A percentile compares a stretch with the other conserved stretches of the same genome.
Conservation (phyloP, 35 echinoderm and acorn worm genomes). For the Apostichopus japonicus region DNA sequence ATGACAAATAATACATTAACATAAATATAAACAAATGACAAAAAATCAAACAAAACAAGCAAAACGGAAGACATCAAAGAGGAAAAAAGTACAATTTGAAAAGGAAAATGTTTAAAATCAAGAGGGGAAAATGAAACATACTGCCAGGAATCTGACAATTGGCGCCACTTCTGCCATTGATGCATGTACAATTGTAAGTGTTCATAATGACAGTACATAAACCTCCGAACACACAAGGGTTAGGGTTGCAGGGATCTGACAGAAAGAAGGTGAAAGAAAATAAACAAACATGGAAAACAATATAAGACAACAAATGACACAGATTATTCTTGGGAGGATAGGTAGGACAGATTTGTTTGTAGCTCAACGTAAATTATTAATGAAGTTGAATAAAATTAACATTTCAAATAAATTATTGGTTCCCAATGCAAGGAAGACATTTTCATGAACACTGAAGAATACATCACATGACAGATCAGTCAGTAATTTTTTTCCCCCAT, state of each 20-base stretch:
- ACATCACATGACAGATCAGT: too few species aligned
- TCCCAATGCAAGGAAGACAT: too few species aligned
- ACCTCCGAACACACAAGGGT: conserved; percentile 46
- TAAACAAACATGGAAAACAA: background rate
- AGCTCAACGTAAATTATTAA: too few species aligned
- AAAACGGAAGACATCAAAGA: background rate
- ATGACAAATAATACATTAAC: too few species aligned
- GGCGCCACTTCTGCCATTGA: conserved; percentile 1
- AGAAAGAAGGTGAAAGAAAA: background rate
- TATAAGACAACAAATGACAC: background rate
- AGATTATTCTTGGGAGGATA: too few species aligned
- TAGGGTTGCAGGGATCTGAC: conserved; percentile 29
- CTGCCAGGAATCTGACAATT: conserved; percentile 48
- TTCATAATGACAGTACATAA: background rate
- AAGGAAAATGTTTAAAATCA: background rate
- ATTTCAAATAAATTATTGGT: too few species aligned
- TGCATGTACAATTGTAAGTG: background rate
- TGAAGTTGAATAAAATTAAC: too few species aligned
- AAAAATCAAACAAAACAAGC: too few species aligned
- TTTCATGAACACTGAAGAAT: too few species aligned
- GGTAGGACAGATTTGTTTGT: too few species aligned
- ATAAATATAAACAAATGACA: too few species aligned
- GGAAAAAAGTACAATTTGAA: background rate
- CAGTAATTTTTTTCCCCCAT: too few species aligned
- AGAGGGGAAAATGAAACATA: background rate